phyloP scores from a whole-genome alignment of 2,113 vertebrate genomes.

The Herpailurus yagouaroundi region DNA sequence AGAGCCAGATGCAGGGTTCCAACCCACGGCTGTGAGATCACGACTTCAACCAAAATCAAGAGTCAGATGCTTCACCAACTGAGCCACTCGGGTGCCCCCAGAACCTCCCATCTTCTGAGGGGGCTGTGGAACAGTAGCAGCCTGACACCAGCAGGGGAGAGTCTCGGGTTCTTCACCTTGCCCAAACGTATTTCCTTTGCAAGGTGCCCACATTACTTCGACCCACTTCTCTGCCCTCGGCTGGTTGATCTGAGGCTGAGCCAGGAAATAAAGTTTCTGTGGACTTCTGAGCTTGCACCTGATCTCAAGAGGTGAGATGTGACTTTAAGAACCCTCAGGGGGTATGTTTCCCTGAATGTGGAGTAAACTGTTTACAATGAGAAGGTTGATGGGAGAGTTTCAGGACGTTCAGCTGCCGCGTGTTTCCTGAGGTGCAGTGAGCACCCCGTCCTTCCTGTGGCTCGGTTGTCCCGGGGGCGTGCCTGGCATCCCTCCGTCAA shows the following conservation, averaged over 20 bases:
- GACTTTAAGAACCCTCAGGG: neutral
- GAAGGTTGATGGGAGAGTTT: neutral
- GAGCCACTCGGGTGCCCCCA: no score
- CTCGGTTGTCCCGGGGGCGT: neutral
- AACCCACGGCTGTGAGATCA: no score
- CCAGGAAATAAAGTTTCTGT: neutral
- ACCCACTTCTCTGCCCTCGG: neutral
- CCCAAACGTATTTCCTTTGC: no score
- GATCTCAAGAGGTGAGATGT: neutral
- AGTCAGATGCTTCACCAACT: no score
- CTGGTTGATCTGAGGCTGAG: rapidly evolving
- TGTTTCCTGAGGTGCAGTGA: neutral
- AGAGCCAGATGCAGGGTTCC: no score
- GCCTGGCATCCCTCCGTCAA: neutral
- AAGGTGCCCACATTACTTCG: neutral
- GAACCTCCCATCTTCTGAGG: rapidly evolving
- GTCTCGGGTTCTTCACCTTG: neutral
- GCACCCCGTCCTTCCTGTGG: no score
- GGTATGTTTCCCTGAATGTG: neutral
- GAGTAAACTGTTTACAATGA: neutral
- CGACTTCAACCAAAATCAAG: no score
- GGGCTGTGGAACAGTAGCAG: neutral
- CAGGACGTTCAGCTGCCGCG: neutral
- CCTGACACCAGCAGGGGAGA: neutral
- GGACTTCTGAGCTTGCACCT: neutral